These are phyloP conservation scores for Sarcoramphus papa DNA, from an alignment of 2,797 vertebrate genomes.

Conservation along the genomic window DNA sequence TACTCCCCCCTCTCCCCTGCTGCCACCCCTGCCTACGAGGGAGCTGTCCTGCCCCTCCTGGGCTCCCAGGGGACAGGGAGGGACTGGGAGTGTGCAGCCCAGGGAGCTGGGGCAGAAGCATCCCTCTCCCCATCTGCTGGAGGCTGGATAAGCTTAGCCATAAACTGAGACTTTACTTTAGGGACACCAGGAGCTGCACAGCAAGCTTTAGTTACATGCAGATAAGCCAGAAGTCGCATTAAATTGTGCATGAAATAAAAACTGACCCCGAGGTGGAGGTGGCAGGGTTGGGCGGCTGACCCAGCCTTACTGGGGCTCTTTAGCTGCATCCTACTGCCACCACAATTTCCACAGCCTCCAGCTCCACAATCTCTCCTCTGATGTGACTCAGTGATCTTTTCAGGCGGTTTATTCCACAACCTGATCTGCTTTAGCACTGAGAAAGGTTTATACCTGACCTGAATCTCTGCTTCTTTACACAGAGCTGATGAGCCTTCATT, in stretches of 20 bases:
- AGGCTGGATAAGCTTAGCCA: background rate
- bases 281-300: background rate
- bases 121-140: background rate
- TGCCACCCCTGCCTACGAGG: background rate
- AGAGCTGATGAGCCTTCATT: background rate
- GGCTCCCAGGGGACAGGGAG: background rate
- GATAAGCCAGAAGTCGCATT: background rate
- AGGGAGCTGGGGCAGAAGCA: background rate
- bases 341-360: background rate
- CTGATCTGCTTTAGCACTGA: background rate
- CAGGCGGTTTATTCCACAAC: constrained; percentile 13
- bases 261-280: background rate
- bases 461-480: constrained; percentile 11
- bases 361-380: background rate
- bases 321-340: background rate
- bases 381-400: constrained; percentile 36
- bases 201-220: background rate
- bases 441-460: constrained; percentile 14
- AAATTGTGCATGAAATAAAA: constrained; percentile 20
- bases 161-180: background rate
- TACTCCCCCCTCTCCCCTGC: background rate
- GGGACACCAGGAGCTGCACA: background rate
- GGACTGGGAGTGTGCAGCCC: background rate
- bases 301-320: background rate
- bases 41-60: background rate